Evolutionary conservation across 2,888 invertebrate genomes (phyloP).

Genomic region (Archaeoteleia sp.): DNA sequence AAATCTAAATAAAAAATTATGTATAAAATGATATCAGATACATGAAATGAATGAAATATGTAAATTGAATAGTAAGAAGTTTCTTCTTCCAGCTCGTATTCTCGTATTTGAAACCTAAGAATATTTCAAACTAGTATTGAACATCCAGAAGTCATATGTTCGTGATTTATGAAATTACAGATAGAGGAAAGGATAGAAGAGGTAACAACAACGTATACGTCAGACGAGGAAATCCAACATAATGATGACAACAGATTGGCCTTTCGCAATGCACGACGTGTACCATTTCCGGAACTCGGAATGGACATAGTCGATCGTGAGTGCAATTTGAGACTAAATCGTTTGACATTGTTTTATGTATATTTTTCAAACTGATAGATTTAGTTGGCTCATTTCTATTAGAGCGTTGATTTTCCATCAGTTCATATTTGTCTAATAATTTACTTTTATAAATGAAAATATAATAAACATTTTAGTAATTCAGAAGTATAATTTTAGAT

Average conservation of each 20-base stretch:
- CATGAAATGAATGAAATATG: too few species aligned
- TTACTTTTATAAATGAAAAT: too few species aligned
- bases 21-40: too few species aligned
- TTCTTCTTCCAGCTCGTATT: background rate
- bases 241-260: slow-evolving; percentile 62
- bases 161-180: slow-evolving; percentile 60
- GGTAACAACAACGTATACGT: slow-evolving; percentile 72
- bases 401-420: too few species aligned
- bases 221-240: slow-evolving; percentile 67
- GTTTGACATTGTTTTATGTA: background rate
- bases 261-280: slow-evolving; percentile 73
- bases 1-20: too few species aligned
- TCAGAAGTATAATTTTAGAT: too few species aligned
- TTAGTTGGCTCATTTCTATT: too few species aligned
- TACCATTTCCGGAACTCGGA: slow-evolving; percentile 83
- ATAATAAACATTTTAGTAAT: too few species aligned
- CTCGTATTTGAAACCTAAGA: too few species aligned
- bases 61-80: too few species aligned
- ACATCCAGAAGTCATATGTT: slow-evolving; percentile 18
- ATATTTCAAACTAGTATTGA: too few species aligned
- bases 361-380: background rate
- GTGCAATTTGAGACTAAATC: slow-evolving; percentile 37
- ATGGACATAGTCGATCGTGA: slow-evolving; percentile 80
- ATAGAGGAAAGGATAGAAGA: slow-evolving; percentile 76
- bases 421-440: too few species aligned